phyloP scores from a whole-genome alignment of 1,140 invertebrate genomes.

The Aphelenchoides fujianensis region DNA sequence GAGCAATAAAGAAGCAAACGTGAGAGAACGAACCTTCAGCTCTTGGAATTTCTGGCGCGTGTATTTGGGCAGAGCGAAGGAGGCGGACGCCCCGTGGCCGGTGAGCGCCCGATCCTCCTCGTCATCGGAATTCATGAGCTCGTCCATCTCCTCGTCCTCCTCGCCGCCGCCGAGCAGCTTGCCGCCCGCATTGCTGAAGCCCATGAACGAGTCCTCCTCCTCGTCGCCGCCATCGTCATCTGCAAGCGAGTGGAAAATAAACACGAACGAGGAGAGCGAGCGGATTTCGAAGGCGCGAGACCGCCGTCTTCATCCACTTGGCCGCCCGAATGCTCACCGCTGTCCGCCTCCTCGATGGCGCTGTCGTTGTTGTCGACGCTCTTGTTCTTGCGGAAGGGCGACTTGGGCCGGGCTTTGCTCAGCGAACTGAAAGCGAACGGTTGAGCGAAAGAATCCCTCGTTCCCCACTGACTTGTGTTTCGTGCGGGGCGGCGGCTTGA shows the following conservation, averaged over 20 bases:
- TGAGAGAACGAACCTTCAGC: conserved; percentile 41
- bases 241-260: neutral
- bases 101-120: conserved; percentile 28
- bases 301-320: conserved; percentile 16
- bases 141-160: conserved; percentile 36
- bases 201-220: conserved; percentile 40
- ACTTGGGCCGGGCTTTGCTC: conserved; percentile 10
- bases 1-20: too few species aligned
- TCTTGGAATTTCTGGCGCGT: conserved; percentile 31
- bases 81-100: conserved; percentile 2
- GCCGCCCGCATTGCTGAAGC: conserved; percentile 18
- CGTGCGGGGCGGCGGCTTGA: neutral
- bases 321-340: conserved; percentile 6
- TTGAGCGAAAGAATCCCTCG: neutral
- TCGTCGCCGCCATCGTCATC: conserved; percentile 45
- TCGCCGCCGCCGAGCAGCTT: conserved; percentile 19
- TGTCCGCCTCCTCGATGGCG: conserved; percentile 12
- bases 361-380: conserved; percentile 20
- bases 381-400: conserved; percentile 12
- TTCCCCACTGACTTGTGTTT: neutral
- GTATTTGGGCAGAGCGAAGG: conserved; percentile 35
- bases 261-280: too few species aligned
- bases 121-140: conserved; percentile 23
- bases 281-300: neutral
- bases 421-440: neutral